These are phyloP conservation scores for Betta splendens DNA, from an alignment of 2,797 vertebrate genomes.

Conservation along the genomic window DNA sequence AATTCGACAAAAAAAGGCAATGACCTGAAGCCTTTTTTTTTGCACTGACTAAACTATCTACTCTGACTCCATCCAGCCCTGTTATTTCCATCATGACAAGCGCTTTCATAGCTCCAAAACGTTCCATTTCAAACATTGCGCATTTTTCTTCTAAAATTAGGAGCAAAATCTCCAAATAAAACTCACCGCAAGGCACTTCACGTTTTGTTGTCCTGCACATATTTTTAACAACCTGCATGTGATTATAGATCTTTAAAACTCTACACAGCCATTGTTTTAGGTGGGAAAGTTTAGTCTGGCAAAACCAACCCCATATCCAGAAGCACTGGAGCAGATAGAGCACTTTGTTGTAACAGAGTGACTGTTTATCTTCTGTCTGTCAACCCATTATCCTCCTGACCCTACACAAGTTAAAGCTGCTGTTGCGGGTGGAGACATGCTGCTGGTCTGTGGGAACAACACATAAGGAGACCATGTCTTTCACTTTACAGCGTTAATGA, in stretches of 20 bases:
- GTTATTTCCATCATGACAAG: constrained; percentile 11
- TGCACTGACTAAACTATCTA: too few species aligned
- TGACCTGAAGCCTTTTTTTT: too few species aligned
- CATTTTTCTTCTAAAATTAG: constrained; percentile 12
- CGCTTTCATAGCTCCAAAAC: constrained; percentile 2
- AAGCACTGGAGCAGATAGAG: constrained; percentile 26
- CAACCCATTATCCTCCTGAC: constrained; percentile 22
- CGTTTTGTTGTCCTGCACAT: constrained; percentile 27
- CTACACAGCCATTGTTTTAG: constrained; percentile 45
- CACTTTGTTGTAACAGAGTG: constrained; percentile 2
- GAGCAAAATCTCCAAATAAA: constrained; percentile 19
- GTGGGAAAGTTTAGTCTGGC: constrained; percentile 46
- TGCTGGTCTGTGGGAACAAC: neutral
- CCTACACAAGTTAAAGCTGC: constrained; percentile 10
- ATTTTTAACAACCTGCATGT: constrained; percentile 35
- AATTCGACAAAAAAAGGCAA: too few species aligned
- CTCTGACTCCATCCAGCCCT: too few species aligned
- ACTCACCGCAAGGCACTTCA: constrained; percentile 2
- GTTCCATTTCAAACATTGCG: neutral
- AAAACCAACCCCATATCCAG: constrained; percentile 24
- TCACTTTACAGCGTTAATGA: too few species aligned
- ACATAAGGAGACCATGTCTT: too few species aligned
- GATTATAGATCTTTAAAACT: constrained; percentile 37
- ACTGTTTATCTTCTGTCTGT: constrained; percentile 17
- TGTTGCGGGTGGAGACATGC: neutral